Conservation (phyloP, 2,888 invertebrate genomes). For the Megaustenia siamemsis region DNA sequence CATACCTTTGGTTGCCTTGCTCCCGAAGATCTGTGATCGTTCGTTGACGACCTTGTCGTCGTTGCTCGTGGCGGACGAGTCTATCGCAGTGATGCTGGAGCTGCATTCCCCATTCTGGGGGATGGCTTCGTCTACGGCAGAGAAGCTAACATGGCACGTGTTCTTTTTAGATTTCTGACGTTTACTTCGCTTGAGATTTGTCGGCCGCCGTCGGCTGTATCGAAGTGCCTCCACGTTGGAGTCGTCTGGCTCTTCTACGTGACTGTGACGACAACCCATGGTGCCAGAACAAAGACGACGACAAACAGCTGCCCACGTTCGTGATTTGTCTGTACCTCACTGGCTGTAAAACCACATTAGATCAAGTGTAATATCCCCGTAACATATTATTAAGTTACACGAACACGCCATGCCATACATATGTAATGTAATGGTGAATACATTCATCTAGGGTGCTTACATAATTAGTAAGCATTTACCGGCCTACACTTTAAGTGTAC, state of each 20-base stretch:
- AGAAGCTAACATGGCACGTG: neutral
- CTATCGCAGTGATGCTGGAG: neutral
- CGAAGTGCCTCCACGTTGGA: constrained; percentile 48
- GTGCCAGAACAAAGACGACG: too few relatives aligned
- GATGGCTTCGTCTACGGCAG: neutral
- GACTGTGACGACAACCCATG: constrained; percentile 55
- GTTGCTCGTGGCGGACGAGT: neutral
- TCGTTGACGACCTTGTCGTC: constrained; percentile 19
- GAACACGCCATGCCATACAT: too few relatives aligned
- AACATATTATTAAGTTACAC: too few relatives aligned
- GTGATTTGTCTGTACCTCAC: too few relatives aligned
- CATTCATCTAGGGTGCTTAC: too few relatives aligned
- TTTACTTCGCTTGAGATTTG: constrained; percentile 33
- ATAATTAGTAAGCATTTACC: too few relatives aligned
- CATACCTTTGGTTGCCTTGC: constrained; percentile 25
- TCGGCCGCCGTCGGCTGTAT: constrained; percentile 19
- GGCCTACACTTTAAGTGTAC: too few relatives aligned
- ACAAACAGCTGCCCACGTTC: neutral
- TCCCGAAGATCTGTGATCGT: constrained; percentile 30
- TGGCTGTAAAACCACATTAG: too few relatives aligned
- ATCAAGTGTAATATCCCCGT: too few relatives aligned
- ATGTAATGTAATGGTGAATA: too few relatives aligned
- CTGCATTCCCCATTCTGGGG: neutral
- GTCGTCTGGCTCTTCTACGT: constrained; percentile 49
- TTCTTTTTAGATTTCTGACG: constrained; percentile 14